phyloP scores from a whole-genome alignment of 2,888 invertebrate species.

The Marasmarcha lunaedactyla region DNA sequence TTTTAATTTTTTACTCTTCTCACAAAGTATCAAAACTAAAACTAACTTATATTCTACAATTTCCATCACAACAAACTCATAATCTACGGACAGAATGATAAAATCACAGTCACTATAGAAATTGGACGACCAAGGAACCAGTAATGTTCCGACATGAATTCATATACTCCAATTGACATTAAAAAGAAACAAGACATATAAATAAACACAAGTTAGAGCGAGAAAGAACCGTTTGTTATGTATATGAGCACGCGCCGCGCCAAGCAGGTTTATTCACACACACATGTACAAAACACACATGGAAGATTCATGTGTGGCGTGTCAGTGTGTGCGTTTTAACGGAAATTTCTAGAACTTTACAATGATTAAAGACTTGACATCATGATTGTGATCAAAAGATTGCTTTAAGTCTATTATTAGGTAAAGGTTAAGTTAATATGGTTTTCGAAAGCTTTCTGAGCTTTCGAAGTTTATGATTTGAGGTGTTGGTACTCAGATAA shows the following conservation, averaged over 20 bases:
- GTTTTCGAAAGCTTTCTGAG: not conserved
- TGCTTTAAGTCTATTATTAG: not conserved
- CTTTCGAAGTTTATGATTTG: not conserved
- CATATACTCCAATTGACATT: slow-evolving; percentile 22
- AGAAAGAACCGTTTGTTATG: slow-evolving; percentile 35
- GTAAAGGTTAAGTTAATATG: not conserved
- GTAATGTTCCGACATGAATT: slow-evolving; percentile 24
- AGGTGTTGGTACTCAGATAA: no score
- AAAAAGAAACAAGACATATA: slow-evolving; percentile 18
- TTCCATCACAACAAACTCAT: no score
- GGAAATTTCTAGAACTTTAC: slow-evolving; percentile 46
- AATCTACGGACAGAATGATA: no score
- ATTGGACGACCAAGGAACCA: slow-evolving; percentile 22
- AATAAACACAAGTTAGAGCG: slow-evolving; percentile 15
- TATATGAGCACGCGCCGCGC: slow-evolving; percentile 42
- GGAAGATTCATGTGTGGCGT: slow-evolving; percentile 12
- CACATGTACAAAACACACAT: slow-evolving; percentile 17
- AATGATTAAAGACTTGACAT: slow-evolving; percentile 32
- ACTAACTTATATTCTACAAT: no score
- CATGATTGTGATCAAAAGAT: slow-evolving; percentile 30
- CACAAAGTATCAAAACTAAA: no score
- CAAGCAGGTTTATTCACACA: slow-evolving; percentile 34
- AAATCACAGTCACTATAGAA: slow-evolving; percentile 20
- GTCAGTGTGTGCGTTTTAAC: slow-evolving; percentile 23
- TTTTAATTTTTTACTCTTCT: no score